phyloP scores from a whole-genome alignment of 2,797 vertebrate species.

The Podargus strigoides region DNA sequence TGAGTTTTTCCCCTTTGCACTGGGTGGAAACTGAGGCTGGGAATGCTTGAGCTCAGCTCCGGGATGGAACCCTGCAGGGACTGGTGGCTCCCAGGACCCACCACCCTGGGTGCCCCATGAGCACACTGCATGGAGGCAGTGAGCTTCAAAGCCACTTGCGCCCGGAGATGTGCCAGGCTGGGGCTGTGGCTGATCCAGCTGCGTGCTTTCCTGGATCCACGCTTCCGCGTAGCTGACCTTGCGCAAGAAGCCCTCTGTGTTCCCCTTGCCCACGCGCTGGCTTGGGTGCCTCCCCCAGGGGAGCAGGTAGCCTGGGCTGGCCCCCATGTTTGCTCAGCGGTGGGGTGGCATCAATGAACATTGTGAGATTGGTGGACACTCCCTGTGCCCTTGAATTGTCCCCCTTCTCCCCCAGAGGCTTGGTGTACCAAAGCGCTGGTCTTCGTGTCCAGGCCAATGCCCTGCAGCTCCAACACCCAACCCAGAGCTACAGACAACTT shows the following conservation, averaged over 20 bases:
- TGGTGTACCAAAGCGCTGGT: rapidly evolving
- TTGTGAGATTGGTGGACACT: not conserved
- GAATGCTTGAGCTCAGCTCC: not conserved
- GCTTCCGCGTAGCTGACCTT: constrained; percentile 2
- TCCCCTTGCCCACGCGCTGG: not conserved
- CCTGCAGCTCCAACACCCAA: not conserved
- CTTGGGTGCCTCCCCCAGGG: not conserved
- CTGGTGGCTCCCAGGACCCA: not conserved
- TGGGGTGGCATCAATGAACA: not conserved
- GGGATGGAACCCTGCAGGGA: not conserved
- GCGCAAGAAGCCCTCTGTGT: not conserved
- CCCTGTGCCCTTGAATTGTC: not conserved
- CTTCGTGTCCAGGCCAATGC: not conserved
- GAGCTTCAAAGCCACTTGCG: not conserved
- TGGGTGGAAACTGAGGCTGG: not conserved
- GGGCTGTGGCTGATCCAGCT: rapidly evolving
- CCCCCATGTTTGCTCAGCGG: not conserved
- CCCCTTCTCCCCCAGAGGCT: not conserved
- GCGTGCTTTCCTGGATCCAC: not conserved
- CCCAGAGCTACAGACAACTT: not conserved
- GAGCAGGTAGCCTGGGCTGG: not conserved
- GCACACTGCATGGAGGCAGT: rapidly evolving
- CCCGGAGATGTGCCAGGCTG: not conserved
- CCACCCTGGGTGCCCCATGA: rapidly evolving
- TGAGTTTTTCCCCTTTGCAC: not conserved